Evolutionary conservation across 2,888 invertebrate genomes (phyloP), one percentile per base, ranked within the genome.

Genomic region (Amiota communis): DNA sequence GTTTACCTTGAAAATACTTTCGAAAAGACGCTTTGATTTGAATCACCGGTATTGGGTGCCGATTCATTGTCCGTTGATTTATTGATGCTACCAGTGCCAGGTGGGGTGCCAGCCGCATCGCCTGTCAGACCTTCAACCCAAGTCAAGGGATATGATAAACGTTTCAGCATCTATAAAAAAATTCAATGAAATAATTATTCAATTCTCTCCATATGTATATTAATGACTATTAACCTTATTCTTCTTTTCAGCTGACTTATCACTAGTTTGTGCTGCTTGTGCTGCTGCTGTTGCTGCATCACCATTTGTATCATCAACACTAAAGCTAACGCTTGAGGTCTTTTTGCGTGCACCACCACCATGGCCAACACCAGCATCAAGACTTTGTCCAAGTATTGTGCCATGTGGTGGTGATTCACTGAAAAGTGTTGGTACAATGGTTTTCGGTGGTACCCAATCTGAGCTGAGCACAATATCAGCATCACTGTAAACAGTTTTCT

Each of bases 61-160:
- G 90, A 90, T 47, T 90, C 90, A 68, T 86, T 82, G 78, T 88
- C 88, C 77, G 87, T 84, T 70, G 88, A 87, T 73, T 88, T 89
- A 77, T 82, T 87, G 48, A 87, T 78, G 77, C 88, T 91, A 79
- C 93, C 93, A 79, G 93, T 93, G 74, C 80, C 76, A 73, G 74
- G 72, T 51, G 77, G 81, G 74, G 74, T 78, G 79, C 86, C 91
- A 73, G 92, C 93, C 79, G 92, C 72, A 78, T 96, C 96, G 73
- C 95, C 94, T 0, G 95, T 94, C 59, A 96, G 91, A 1, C 96
- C 96, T 89, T 97, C 97, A 92, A 97, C 96, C 96, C 97, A 97
- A 2, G 96, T 94, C 71, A 97, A 90, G 15, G 97, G 97, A 91
- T 97, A 96, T 0, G 97, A 97, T 75, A 97, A 93, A 83, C 97